A percentile compares a stretch with the other conserved stretches of the same genome.
phyloP scores from a whole-genome alignment of 2,113 vertebrate genomes.

The Pomatorhinus ruficollis region DNA sequence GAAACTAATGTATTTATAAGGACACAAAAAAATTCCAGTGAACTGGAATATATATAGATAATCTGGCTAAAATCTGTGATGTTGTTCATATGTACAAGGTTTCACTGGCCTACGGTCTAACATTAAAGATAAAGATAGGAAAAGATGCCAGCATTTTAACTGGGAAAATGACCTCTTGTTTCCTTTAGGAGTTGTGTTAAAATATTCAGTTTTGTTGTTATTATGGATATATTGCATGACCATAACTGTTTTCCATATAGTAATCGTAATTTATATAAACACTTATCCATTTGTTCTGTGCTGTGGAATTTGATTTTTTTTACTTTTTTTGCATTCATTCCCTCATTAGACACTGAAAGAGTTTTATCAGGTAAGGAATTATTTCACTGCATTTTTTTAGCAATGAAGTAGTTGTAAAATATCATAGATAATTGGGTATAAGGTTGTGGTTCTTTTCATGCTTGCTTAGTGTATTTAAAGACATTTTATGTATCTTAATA shows the following conservation, averaged over 20 bases:
- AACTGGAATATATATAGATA: neutral
- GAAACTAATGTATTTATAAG: slow-evolving; percentile 29
- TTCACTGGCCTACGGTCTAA: neutral
- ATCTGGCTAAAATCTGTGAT: neutral
- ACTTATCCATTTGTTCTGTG: slow-evolving; percentile 85
- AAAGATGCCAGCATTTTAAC: neutral
- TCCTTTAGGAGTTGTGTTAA: slow-evolving; percentile 45
- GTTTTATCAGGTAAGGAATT: slow-evolving; percentile 95
- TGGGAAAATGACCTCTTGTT: slow-evolving; percentile 35
- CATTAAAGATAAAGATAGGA: neutral
- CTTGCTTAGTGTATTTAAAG: slow-evolving; percentile 54
- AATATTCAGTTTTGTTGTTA: slow-evolving; percentile 62
- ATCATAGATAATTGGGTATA: slow-evolving; percentile 53
- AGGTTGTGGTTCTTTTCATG: slow-evolving; percentile 59
- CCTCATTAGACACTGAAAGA: slow-evolving; percentile 96
- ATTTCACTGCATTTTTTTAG: slow-evolving; percentile 79
- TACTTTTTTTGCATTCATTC: slow-evolving; percentile 91
- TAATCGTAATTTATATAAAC: slow-evolving; percentile 75
- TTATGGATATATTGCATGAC: slow-evolving; percentile 76
- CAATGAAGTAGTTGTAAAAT: slow-evolving; percentile 77
- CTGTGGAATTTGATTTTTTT: slow-evolving; percentile 88
- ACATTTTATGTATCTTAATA: neutral
- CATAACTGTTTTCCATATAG: slow-evolving; percentile 76
- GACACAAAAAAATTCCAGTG: neutral
- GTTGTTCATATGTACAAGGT: neutral